phyloP scores from a whole-genome alignment of 2,113 vertebrate species.

The Cebidichthys violaceus region DNA sequence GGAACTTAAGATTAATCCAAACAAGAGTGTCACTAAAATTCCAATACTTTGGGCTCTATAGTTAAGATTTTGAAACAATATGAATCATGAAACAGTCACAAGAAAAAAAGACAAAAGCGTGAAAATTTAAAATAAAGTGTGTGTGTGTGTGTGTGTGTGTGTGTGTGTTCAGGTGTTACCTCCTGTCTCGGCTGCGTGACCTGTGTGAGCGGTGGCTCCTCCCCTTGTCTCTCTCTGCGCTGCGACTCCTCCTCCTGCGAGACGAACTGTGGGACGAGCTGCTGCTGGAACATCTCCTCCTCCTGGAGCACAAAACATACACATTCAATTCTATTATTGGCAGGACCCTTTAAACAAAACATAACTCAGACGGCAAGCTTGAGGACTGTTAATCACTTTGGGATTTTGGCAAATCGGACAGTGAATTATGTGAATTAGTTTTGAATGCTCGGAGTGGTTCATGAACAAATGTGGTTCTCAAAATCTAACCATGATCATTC shows the following conservation, averaged over 20 bases:
- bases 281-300: conserved; percentile 91
- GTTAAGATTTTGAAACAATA: neutral
- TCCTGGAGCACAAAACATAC: conserved; percentile 79
- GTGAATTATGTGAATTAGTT: conserved; percentile 16
- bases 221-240: conserved; percentile 88
- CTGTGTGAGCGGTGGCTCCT: conserved; percentile 90
- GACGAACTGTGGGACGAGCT: conserved; percentile 93
- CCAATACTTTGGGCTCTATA: too few relatives aligned
- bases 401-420: conserved; percentile 6
- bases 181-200: conserved; percentile 90
- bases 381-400: conserved; percentile 23
- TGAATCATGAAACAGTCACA: neutral
- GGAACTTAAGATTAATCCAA: neutral
- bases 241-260: conserved; percentile 89
- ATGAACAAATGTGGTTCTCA: neutral
- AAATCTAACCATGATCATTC: neutral
- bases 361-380: conserved; percentile 4
- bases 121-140: neutral
- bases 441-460: neutral
- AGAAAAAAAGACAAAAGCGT: neutral
- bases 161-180: conserved; percentile 80
- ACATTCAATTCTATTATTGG: conserved; percentile 11
- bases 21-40: too few relatives aligned
- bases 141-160: neutral
- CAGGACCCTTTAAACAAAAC: conserved; percentile 25